Evolutionary conservation across 2,113 vertebrate genomes (phyloP), one percentile per base, ranked within the genome.

Genomic region (Calyptommatus sinebrachiatus): DNA sequence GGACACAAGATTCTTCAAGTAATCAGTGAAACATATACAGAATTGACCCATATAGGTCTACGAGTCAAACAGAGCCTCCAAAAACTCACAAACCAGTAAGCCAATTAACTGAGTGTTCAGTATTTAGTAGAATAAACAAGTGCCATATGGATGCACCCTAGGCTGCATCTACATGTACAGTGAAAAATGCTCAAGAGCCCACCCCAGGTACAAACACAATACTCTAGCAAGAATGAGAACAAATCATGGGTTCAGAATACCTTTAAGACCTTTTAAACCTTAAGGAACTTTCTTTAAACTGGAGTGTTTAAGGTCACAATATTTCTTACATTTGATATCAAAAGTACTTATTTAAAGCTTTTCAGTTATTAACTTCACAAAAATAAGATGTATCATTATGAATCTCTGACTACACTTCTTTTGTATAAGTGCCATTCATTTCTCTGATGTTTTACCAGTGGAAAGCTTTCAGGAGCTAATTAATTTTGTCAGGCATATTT

Each of bases 261-360:
- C 80, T 78, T 12, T 61, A 50, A 68, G 21, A 35, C 31, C 11
- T 22, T 29, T 70, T 60, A 28, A 72, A 28, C 26, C 50, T 50
- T 69, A 69, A 60, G 11, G 14, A 57, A n/a, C 21, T 77, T 77
- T 53, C 21, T 31, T 50, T 21, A 50, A 48, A 8, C 18, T 24
- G 35, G 45, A 22, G 68, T 80, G 74, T 83, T 46, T 79, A 74
- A 18, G 67, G 28, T 78, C 70, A n/a, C 66, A 63, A 26, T 14
- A 80, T 83, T 86, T 35, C 18, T 71, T 63, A 77, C 48, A 46
- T 29, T 76, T 81, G 50, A 41, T 57, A 10, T 29, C 79, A 20
- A 84, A 7, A 31, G 46, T 41, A 41, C 65, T 1, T 70, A 41
- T 67, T 50, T 8, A 31, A 28, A 50, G 26, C 1, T 80, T 61